Percentiles rank a stretch among this genome's conserved stretches.
These are phyloP conservation scores for Drosophila melanica DNA, from an alignment of 1,140 invertebrate species.

Conservation along the genomic window DNA sequence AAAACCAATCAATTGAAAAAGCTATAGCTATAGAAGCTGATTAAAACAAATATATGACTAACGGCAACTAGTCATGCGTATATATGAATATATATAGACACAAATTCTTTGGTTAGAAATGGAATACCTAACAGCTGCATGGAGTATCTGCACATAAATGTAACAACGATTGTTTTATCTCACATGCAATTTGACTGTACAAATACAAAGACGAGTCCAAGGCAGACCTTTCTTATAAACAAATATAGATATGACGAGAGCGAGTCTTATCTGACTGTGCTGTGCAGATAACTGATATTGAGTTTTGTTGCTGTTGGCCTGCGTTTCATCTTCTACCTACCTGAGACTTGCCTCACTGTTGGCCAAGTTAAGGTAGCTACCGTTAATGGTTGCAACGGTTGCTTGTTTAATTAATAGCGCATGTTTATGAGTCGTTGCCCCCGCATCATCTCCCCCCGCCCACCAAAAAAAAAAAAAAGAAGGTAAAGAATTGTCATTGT, in stretches of 20 bases:
- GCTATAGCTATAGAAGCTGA: too few species aligned
- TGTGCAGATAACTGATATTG: conserved; percentile 26
- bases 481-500: conserved; percentile 64
- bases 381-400: conserved; percentile 48
- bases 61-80: background rate
- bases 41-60: background rate
- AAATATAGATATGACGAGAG: conserved; percentile 5
- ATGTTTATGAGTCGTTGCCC: conserved; percentile 45
- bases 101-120: background rate
- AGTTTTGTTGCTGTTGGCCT: background rate
- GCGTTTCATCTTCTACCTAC: background rate
- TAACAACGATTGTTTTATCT: conserved; percentile 11
- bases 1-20: too few species aligned
- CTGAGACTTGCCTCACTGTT: conserved; percentile 39
- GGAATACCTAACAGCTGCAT: conserved; percentile 2
- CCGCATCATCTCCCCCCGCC: background rate
- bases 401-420: conserved; percentile 57
- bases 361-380: conserved; percentile 47
- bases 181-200: conserved; percentile 34
- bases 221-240: conserved; percentile 28
- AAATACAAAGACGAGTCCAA: conserved; percentile 47
- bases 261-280: conserved; percentile 21
- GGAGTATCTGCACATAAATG: conserved; percentile 6
- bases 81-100: background rate
- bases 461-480: conserved; percentile 20